A percentile compares a stretch with the other conserved stretches of the same genome.
phyloP scores from a whole-genome alignment of 64 coral and sea anemone genomes.

The Pocillopora verrucosa region DNA sequence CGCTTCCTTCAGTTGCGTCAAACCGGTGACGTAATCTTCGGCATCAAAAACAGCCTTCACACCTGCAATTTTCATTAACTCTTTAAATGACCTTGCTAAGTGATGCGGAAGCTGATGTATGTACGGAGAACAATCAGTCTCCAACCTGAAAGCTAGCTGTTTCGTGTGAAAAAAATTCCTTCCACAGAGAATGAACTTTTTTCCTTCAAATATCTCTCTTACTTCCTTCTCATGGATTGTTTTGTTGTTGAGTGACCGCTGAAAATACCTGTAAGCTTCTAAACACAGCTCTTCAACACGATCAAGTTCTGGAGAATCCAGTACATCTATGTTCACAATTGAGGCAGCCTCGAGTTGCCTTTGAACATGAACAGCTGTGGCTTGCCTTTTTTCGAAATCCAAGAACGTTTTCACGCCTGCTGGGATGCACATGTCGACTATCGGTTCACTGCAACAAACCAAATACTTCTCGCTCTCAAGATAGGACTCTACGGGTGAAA shows the following conservation, averaged over 20 bases:
- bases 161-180: slow-evolving; percentile 19
- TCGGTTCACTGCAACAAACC: slow-evolving; percentile 52
- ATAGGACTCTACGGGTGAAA: slow-evolving; percentile 57
- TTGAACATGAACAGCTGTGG: neutral
- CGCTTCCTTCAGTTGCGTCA: slow-evolving; percentile 17
- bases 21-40: slow-evolving; percentile 11
- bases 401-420: neutral
- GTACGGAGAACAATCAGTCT: slow-evolving; percentile 42
- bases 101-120: slow-evolving; percentile 28
- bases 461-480: slow-evolving; percentile 25
- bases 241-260: neutral
- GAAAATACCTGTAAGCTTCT: slow-evolving; percentile 53
- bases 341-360: slow-evolving; percentile 18
- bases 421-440: neutral
- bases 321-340: neutral
- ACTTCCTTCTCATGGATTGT: neutral
- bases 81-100: slow-evolving; percentile 16
- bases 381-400: neutral
- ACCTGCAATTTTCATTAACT: slow-evolving; percentile 53
- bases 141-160: slow-evolving; percentile 52
- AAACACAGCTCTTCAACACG: slow-evolving; percentile 22
- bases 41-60: slow-evolving; percentile 42
- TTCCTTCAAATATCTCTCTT: neutral
- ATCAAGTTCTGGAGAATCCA: neutral
- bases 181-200: neutral